A percentile compares a stretch with the other conserved stretches of the same genome.
Evolutionary conservation across 2,113 vertebrate species (phyloP).

Genomic region (Caloenas nicobarica): DNA sequence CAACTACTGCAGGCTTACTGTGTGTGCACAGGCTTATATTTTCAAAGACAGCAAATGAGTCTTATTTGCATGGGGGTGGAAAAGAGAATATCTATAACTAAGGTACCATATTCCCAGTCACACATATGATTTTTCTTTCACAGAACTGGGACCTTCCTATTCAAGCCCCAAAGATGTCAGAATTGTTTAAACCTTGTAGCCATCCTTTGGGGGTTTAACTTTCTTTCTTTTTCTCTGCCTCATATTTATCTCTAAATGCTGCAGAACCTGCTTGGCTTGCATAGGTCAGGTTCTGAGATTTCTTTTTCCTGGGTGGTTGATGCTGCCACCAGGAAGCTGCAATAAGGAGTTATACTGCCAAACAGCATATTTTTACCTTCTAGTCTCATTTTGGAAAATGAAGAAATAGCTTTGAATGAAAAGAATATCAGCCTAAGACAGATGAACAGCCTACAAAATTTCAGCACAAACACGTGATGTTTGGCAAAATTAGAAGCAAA

Average conservation of each 20-base stretch:
- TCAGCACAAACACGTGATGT: neutral
- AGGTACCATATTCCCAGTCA: neutral
- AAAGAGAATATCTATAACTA: neutral
- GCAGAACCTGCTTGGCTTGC: neutral
- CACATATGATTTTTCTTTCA: neutral
- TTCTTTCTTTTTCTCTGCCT: neutral
- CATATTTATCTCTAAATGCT: neutral
- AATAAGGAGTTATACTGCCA: neutral
- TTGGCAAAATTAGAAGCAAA: constrained; percentile 41
- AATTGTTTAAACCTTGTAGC: neutral
- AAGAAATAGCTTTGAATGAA: neutral
- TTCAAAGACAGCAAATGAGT: neutral
- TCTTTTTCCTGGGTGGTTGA: neutral
- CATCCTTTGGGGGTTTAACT: neutral
- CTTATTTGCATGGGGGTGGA: neutral
- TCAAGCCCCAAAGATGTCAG: neutral
- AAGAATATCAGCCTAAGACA: constrained; percentile 3
- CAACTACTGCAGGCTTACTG: neutral
- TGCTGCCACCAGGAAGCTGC: neutral
- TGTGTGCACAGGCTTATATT: neutral
- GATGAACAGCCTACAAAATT: neutral
- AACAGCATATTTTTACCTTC: neutral
- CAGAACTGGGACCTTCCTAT: neutral
- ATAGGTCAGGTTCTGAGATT: neutral
- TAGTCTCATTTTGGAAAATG: neutral